Evolutionary conservation across 2,888 invertebrate species (phyloP).

Genomic region (Cylloceria caligata): DNA sequence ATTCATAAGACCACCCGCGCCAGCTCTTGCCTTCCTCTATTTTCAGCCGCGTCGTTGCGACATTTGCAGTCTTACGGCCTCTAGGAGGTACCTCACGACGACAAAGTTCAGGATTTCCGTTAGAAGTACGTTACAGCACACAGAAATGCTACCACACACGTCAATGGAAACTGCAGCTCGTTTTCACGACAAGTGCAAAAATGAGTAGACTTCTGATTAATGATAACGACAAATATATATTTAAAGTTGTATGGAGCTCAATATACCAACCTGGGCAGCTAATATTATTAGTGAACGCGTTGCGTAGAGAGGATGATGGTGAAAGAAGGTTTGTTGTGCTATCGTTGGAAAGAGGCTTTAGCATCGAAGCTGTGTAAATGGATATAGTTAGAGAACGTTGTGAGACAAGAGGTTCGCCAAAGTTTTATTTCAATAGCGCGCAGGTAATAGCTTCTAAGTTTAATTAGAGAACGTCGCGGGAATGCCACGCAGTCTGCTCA

Average conservation of each 20-base stretch:
- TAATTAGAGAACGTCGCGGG: constrained; percentile 54
- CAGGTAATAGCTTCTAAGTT: constrained; percentile 47
- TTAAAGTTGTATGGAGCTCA: no score
- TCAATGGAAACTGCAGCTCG: not conserved
- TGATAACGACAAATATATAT: not conserved
- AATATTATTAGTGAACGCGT: constrained; percentile 21
- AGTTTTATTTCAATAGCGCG: constrained; percentile 57
- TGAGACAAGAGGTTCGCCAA: not conserved
- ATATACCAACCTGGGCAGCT: not conserved
- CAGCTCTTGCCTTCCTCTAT: not conserved
- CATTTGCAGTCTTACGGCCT: not conserved
- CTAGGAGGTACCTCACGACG: constrained; percentile 2
- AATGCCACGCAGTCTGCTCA: constrained; percentile 14
- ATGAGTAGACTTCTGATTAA: not conserved
- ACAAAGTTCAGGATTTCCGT: constrained; percentile 12
- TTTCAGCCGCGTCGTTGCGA: not conserved
- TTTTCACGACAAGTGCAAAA: not conserved
- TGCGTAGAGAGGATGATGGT: not conserved
- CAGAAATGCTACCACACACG: no score
- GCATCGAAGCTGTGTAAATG: constrained; percentile 8
- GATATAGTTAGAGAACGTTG: not conserved
- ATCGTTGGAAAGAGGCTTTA: constrained; percentile 20
- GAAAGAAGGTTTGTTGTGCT: constrained; percentile 1
- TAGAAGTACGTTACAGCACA: not conserved
- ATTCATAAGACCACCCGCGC: constrained; percentile 32